Evolutionary conservation across 2,797 vertebrate genomes (phyloP).

Genomic region (Sus cebifrons): DNA sequence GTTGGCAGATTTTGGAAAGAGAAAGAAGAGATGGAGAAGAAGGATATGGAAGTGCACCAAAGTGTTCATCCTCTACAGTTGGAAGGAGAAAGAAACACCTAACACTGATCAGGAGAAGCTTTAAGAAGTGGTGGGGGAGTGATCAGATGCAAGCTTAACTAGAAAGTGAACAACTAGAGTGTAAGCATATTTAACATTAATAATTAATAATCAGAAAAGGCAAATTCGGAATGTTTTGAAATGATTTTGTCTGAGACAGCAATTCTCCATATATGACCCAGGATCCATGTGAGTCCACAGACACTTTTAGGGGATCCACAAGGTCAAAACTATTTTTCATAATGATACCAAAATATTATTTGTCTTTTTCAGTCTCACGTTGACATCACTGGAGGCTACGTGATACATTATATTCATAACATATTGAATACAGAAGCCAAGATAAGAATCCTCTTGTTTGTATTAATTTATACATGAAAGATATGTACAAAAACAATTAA

Average conservation of each 20-base stretch:
- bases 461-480: background rate
- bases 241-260: background rate
- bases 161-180: slow-evolving; percentile 32
- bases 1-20: background rate
- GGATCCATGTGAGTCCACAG: background rate
- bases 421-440: background rate
- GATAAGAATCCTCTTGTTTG: background rate
- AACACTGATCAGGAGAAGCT: background rate
- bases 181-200: background rate
- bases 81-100: background rate
- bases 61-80: background rate
- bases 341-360: background rate
- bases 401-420: background rate
- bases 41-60: background rate
- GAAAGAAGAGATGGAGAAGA: background rate
- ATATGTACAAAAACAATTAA: background rate
- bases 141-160: slow-evolving; percentile 5
- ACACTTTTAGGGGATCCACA: background rate
- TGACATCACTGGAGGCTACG: background rate
- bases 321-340: background rate
- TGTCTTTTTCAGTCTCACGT: background rate
- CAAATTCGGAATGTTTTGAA: background rate
- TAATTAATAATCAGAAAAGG: background rate
- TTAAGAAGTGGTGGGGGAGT: background rate
- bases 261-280: background rate